Base-by-base conservation (phyloP, 2,113 vertebrate species). In the Apteryx mantelli region DNA sequence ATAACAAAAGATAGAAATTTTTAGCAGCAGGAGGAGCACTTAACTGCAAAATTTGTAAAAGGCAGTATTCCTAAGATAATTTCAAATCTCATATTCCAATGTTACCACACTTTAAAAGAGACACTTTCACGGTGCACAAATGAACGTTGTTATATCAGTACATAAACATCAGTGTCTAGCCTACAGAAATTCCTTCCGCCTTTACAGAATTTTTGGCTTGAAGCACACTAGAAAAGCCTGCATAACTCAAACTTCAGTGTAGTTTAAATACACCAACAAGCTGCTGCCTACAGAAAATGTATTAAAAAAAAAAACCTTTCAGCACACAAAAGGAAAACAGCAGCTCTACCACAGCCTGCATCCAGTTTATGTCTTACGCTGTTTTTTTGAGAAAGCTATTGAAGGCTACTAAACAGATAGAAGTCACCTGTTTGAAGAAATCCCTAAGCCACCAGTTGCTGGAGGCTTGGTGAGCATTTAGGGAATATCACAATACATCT, bases 391-490 rank as follows among this genome's bases (percentile, higher is more conserved):
- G 4, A 16, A 4, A 30, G 4, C 7, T 5, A 24, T 5, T 2
- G 20, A 30, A 30, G 11, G 7, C 2, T 1, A 12, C 30, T 8
- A 1, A 30, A 44, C 0, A n/a, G 21, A 19, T 24, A 13, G 2
- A 22, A 42, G 3, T 0, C 52, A 5, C 25, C 17, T 3, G 1
- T 38, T 10, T n/a, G 38, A 17, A 21, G 38, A 52, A 4, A n/a
- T 0, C 9, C 36, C 53, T 18, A 4, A 0, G 28, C 18, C 70
- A 9, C 22, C 38, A 24, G n/a, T 68, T 6, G 22, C 24, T 2
- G 21, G 13, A 7, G 34, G 18, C 5, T 0, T 3, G 69, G 7
- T 1, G 82, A 38, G 40, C 61, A 5, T 17, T 2, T 20, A 16
- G 6, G 12, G 7, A 3, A 38, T 48, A 19, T 19, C 46, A 18